A percentile compares a stretch with the other conserved stretches of the same genome.
These are phyloP conservation scores for Zapornia atra DNA, from an alignment of 2,113 vertebrate species.

Conservation along the genomic window DNA sequence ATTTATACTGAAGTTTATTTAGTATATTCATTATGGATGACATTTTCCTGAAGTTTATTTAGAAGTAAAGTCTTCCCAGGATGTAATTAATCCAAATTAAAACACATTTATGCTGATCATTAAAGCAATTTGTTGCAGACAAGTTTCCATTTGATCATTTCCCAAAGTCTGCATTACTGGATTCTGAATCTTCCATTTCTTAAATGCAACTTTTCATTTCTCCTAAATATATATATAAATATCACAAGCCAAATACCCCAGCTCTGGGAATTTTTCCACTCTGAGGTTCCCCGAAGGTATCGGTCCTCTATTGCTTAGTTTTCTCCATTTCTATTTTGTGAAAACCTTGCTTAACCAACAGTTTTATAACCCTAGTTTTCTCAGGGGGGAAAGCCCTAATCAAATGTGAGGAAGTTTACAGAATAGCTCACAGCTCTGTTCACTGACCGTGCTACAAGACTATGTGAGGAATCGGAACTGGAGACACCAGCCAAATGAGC, in stretches of 20 bases:
- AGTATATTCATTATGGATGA: conserved; percentile 41
- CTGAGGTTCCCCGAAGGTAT: not conserved
- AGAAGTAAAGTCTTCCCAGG: conserved; percentile 39
- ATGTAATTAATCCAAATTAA: conserved; percentile 69
- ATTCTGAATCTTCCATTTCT: conserved; percentile 17
- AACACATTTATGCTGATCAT: conserved; percentile 52
- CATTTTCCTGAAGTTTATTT: conserved; percentile 61
- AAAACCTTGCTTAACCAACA: not conserved
- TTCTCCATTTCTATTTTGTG: not conserved
- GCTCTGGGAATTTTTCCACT: not conserved
- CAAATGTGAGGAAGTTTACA: not conserved
- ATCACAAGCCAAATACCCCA: not conserved
- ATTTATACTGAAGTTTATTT: conserved; percentile 42
- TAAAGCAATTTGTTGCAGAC: conserved; percentile 57
- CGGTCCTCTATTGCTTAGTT: not conserved
- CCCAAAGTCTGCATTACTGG: conserved; percentile 9
- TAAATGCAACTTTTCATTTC: not conserved
- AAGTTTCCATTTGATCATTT: conserved; percentile 60
- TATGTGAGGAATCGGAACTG: not conserved
- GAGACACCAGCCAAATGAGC: not conserved
- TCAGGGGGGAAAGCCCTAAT: not conserved
- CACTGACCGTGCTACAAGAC: not conserved
- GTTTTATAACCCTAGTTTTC: not conserved
- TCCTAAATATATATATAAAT: not conserved
- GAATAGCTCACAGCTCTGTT: not conserved